These are phyloP conservation scores for Plagodis pulveraria DNA, from an alignment of 2,888 invertebrate species.

Conservation along the genomic window DNA sequence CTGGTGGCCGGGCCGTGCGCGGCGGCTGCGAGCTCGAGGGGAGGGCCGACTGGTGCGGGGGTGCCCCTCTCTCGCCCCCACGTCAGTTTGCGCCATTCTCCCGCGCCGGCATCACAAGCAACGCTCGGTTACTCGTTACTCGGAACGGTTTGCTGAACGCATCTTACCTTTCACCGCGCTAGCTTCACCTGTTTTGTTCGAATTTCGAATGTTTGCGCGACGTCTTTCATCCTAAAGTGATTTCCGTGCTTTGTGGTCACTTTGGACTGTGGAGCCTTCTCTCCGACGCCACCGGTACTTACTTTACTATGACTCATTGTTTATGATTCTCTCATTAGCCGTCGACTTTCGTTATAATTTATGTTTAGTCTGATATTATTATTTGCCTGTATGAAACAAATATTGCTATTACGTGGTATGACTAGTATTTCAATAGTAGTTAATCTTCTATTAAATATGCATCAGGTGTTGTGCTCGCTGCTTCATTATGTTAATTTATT, in stretches of 20 bases:
- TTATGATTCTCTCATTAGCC: conserved; percentile 59
- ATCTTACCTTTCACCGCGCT: conserved; percentile 80
- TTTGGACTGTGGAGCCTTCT: conserved; percentile 60
- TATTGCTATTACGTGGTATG: conserved; percentile 16
- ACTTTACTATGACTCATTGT: conserved; percentile 65
- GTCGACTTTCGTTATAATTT: conserved; percentile 51
- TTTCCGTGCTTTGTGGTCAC: conserved; percentile 79
- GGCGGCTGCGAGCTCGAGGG: conserved; percentile 38
- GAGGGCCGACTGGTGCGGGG: conserved; percentile 39
- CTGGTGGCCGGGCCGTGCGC: conserved; percentile 67
- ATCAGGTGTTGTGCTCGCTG: conserved; percentile 23
- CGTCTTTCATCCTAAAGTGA: conserved; percentile 73
- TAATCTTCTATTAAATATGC: conserved; percentile 21
- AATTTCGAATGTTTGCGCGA: conserved; percentile 69
- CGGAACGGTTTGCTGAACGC: conserved; percentile 74
- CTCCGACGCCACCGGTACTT: conserved; percentile 65
- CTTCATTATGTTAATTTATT: conserved; percentile 19
- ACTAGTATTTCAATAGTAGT: conserved; percentile 10
- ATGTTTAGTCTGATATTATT: conserved; percentile 38
- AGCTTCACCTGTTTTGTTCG: conserved; percentile 65
- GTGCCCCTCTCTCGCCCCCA: conserved; percentile 57
- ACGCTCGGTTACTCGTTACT: conserved; percentile 73
- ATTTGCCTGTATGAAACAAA: conserved; percentile 36
- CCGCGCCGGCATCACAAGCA: conserved; percentile 74
- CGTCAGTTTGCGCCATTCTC: conserved; percentile 81